Evolutionary conservation across 1,140 invertebrate genomes (phyloP).

Genomic region (Sycophaga agraensis): DNA sequence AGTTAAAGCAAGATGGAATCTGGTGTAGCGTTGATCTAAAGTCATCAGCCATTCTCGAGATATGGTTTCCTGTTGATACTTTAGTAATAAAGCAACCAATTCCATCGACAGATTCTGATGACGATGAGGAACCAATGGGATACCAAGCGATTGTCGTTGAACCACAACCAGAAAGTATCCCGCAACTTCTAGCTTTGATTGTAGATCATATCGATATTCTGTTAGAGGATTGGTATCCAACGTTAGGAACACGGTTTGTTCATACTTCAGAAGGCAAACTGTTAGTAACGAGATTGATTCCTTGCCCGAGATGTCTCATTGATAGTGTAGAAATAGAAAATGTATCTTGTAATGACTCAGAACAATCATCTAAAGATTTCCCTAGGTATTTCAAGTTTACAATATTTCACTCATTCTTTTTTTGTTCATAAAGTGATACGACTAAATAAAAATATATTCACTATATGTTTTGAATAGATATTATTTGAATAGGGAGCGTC

Average conservation of each 20-base stretch:
- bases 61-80: constrained; percentile 79
- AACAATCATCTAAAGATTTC: constrained; percentile 43
- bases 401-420: too few species aligned
- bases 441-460: too few species aligned
- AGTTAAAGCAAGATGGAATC: constrained; percentile 75
- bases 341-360: constrained; percentile 40
- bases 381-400: constrained; percentile 12
- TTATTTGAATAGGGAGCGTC: constrained; percentile 43
- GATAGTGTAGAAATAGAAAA: constrained; percentile 46
- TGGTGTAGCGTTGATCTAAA: constrained; percentile 85
- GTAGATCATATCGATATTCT: constrained; percentile 96
- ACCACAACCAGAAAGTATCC: constrained; percentile 74
- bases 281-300: constrained; percentile 90
- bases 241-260: constrained; percentile 91
- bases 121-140: constrained; percentile 59
- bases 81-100: constrained; percentile 70
- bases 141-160: constrained; percentile 73
- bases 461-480: constrained; percentile 15
- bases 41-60: constrained; percentile 83
- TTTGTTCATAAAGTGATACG: too few species aligned
- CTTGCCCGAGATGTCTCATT: constrained; percentile 83
- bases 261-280: constrained; percentile 96
- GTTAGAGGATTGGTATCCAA: constrained; percentile 98
- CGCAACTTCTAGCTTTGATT: constrained; percentile 85
- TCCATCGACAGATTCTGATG: constrained; percentile 43